Evolutionary conservation across 2,113 vertebrate species (phyloP).

Genomic region (Myocastor coypus): DNA sequence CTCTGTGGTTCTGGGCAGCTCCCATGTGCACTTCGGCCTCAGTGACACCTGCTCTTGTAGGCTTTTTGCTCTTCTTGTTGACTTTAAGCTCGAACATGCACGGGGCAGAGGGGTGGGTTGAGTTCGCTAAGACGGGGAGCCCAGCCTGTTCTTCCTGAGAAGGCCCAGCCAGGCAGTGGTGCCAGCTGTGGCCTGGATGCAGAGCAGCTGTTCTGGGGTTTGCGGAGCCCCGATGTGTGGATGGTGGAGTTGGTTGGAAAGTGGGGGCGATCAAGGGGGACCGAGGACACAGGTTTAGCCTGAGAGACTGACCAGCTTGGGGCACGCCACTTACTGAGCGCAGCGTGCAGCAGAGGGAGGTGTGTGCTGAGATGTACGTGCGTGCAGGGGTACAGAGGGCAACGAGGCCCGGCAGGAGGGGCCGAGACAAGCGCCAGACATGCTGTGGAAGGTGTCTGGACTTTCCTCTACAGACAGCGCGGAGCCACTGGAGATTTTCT

Average conservation of each 20-base stretch:
- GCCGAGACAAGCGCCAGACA: neutral
- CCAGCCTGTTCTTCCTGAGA: neutral
- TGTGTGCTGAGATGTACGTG: neutral
- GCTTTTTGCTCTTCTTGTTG: neutral
- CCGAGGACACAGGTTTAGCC: neutral
- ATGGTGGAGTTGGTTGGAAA: neutral
- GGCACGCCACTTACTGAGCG: neutral
- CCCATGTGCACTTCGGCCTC: neutral
- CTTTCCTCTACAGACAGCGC: constrained; percentile 76
- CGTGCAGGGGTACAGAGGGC: neutral
- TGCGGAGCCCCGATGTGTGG: too few species aligned
- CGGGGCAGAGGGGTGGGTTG: too few species aligned
- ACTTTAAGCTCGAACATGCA: neutral
- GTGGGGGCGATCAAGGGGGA: neutral
- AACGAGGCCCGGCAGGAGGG: constrained; percentile 2
- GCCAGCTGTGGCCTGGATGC: neutral
- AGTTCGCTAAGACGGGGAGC: neutral
- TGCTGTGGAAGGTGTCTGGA: constrained; percentile 50
- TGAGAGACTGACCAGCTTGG: neutral
- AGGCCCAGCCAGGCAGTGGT: neutral
- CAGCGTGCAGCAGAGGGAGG: neutral
- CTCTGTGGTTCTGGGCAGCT: neutral
- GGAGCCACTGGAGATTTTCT: constrained; percentile 63
- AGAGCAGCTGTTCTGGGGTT: neutral
- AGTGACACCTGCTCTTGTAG: neutral